Conservation (phyloP, 2,797 vertebrate genomes). For the Cheirogaleus major region DNA sequence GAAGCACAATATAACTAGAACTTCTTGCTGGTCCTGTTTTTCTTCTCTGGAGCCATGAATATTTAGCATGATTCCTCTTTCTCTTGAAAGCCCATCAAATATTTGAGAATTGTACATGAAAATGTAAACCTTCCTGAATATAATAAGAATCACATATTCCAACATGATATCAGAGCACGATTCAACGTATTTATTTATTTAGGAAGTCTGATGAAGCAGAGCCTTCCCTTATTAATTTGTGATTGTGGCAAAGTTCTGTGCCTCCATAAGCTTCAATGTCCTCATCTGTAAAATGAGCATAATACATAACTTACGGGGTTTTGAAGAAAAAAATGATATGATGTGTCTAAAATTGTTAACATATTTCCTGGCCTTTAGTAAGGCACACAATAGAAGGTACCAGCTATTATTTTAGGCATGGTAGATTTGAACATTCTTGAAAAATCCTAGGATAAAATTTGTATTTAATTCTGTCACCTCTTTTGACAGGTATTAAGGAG, state of each 20-base stretch:
- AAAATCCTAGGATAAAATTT: neutral
- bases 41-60: neutral
- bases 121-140: neutral
- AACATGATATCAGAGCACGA: neutral
- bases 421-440: neutral
- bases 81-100: neutral
- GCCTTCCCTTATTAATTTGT: neutral
- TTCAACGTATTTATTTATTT: neutral
- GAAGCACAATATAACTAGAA: neutral
- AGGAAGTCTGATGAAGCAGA: neutral
- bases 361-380: neutral
- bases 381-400: neutral
- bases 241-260: neutral
- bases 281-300: neutral
- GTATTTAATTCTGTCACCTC: neutral
- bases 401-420: neutral
- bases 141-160: neutral
- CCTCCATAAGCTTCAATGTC: neutral
- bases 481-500: neutral
- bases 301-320: neutral
- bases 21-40: neutral
- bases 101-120: neutral
- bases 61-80: neutral
- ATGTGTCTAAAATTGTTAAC: neutral
- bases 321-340: neutral